phyloP scores from a whole-genome alignment of 2,113 vertebrate genomes.

The Cottus gobio region DNA sequence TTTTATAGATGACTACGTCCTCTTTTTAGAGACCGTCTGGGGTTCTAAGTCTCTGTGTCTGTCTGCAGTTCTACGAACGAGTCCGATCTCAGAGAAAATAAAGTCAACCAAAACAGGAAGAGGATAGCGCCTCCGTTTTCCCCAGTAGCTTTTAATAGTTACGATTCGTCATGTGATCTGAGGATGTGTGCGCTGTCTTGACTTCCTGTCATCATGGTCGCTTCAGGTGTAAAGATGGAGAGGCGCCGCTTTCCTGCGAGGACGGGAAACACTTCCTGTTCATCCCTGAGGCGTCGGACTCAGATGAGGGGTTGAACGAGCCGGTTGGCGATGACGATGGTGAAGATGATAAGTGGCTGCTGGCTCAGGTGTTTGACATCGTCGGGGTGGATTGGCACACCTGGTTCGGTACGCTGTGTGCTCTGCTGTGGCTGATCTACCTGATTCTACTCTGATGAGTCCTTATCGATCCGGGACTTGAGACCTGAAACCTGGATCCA shows the following conservation, averaged over 20 bases:
- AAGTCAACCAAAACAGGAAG: too few relatives aligned
- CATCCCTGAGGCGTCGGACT: constrained; percentile 36
- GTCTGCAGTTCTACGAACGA: too few relatives aligned
- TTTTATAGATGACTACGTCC: too few relatives aligned
- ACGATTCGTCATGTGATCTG: background rate
- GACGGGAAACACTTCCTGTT: constrained; percentile 83
- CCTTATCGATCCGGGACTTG: background rate
- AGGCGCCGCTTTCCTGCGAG: constrained; percentile 38
- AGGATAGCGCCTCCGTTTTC: too few relatives aligned
- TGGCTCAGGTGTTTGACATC: constrained; percentile 61
- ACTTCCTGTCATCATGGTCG: constrained; percentile 57
- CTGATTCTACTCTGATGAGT: constrained; percentile 68
- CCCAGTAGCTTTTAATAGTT: too few relatives aligned
- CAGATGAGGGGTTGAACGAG: background rate
- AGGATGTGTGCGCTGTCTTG: constrained; percentile 44
- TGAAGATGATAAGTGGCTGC: constrained; percentile 66
- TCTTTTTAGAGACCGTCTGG: too few relatives aligned
- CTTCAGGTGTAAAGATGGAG: constrained; percentile 63
- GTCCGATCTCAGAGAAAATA: too few relatives aligned
- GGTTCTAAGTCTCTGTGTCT: too few relatives aligned
- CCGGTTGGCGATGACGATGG: constrained; percentile 53
- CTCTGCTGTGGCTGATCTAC: constrained; percentile 89
- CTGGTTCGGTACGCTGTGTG: constrained; percentile 83
- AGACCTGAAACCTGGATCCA: background rate
- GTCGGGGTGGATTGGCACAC: constrained; percentile 85